A percentile compares a stretch with the other conserved stretches of the same genome.
Conservation (phyloP, 2,888 invertebrate genomes). For the Pardosa pseudoannulata region DNA sequence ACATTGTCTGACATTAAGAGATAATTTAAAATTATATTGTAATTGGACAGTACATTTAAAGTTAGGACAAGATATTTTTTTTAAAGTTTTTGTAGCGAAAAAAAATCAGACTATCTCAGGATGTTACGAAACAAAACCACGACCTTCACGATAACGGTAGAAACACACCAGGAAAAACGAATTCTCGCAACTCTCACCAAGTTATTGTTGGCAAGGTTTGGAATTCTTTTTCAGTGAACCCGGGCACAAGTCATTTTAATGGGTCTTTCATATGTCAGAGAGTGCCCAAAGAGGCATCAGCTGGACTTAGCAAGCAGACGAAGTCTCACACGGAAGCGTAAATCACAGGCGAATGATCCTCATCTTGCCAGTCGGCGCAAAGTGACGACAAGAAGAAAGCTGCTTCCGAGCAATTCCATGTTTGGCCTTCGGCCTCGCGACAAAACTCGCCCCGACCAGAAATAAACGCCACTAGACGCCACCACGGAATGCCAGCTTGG, state of each 20-base stretch:
- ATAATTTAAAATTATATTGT: too few relatives aligned
- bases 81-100: too few relatives aligned
- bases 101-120: too few relatives aligned
- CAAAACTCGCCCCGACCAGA: slow-evolving; percentile 36
- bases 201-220: not conserved
- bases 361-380: slow-evolving; percentile 2
- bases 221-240: not conserved
- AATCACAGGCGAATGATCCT: not conserved
- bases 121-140: too few relatives aligned
- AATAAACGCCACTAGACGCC: slow-evolving; percentile 45
- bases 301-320: not conserved
- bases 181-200: not conserved
- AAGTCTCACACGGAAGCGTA: not conserved
- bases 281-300: not conserved
- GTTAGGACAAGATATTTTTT: too few relatives aligned
- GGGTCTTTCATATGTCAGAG: not conserved
- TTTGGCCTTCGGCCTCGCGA: slow-evolving; percentile 48
- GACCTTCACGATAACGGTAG: too few relatives aligned
- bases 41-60: too few relatives aligned
- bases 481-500: slow-evolving; percentile 20
- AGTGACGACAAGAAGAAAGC: not conserved
- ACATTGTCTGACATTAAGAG: too few relatives aligned
- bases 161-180: too few relatives aligned
- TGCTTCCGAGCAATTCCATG: slow-evolving; percentile 28
- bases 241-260: not conserved